A percentile compares a stretch with the other conserved stretches of the same genome.
phyloP scores from a whole-genome alignment of 2,888 invertebrate genomes.

The Ophion slaviceki region DNA sequence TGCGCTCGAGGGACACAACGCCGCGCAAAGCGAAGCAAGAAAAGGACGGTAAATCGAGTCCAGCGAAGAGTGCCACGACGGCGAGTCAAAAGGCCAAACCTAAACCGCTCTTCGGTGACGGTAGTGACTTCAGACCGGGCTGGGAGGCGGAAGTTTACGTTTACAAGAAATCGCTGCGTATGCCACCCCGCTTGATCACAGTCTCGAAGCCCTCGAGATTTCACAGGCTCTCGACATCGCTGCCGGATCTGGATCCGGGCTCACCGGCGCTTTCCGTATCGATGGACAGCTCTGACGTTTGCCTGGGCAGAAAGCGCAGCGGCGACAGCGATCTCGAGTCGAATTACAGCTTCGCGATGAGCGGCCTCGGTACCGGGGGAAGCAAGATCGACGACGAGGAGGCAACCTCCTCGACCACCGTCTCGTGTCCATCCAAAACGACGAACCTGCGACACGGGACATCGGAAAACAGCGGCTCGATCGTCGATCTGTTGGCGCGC shows the following conservation, averaged over 20 bases:
- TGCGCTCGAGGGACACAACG: slow-evolving; percentile 78
- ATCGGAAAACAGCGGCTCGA: slow-evolving; percentile 84
- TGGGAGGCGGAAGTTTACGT: slow-evolving; percentile 94
- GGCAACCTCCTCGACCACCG: slow-evolving; percentile 88
- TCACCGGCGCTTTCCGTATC: slow-evolving; percentile 89
- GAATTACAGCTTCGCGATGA: slow-evolving; percentile 86
- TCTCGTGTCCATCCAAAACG: slow-evolving; percentile 85
- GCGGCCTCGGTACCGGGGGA: slow-evolving; percentile 84
- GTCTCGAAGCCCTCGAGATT: slow-evolving; percentile 90
- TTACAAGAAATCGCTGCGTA: slow-evolving; percentile 92
- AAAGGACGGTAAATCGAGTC: slow-evolving; percentile 78
- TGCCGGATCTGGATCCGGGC: slow-evolving; percentile 91
- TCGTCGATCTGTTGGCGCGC: slow-evolving; percentile 88
- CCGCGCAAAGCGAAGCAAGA: slow-evolving; percentile 77
- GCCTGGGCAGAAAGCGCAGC: slow-evolving; percentile 76
- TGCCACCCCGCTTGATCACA: slow-evolving; percentile 92
- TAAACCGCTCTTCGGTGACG: slow-evolving; percentile 89
- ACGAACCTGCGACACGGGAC: slow-evolving; percentile 78
- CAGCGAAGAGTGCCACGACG: slow-evolving; percentile 69
- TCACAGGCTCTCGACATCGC: slow-evolving; percentile 89
- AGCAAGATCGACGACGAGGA: slow-evolving; percentile 87
- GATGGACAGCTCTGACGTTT: slow-evolving; percentile 84
- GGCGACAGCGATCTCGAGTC: slow-evolving; percentile 89
- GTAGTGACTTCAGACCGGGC: slow-evolving; percentile 90
- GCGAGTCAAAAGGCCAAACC: slow-evolving; percentile 75